These are phyloP conservation scores for Anas georgica DNA, from an alignment of 2,797 vertebrate species.

Conservation along the genomic window DNA sequence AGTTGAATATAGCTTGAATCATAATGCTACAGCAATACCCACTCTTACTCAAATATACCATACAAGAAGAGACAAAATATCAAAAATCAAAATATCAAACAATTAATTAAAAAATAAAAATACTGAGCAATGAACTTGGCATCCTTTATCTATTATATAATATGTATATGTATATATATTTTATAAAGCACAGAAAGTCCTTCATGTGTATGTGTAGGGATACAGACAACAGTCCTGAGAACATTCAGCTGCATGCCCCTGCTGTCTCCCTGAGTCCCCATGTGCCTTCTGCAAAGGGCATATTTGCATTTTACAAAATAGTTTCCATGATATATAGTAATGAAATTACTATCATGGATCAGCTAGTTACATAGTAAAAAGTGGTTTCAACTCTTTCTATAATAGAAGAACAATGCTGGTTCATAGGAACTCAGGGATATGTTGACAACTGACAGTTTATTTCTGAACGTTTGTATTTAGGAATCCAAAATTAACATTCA, in stretches of 20 bases:
- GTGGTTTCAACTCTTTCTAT: background rate
- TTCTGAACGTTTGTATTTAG: background rate
- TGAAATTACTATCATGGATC: background rate
- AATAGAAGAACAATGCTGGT: background rate
- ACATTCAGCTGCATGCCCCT: rapidly evolving
- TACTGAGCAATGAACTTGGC: background rate
- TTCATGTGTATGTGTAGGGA: background rate
- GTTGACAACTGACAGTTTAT: background rate
- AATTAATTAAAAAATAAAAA: background rate
- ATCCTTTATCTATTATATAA: background rate
- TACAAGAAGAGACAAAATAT: background rate
- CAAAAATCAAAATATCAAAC: background rate
- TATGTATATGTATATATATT: no score
- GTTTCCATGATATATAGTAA: background rate
- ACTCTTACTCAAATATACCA: background rate
- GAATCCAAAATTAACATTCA: background rate
- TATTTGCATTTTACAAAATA: background rate
- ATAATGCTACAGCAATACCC: background rate
- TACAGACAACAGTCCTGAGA: background rate
- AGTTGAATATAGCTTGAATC: background rate
- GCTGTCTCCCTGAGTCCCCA: background rate
- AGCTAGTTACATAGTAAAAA: background rate
- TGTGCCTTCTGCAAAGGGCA: background rate
- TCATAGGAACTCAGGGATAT: background rate
- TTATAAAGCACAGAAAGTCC: background rate